Evolutionary conservation across 2,113 vertebrate species (phyloP), one percentile per base, ranked within the genome.

Genomic region (Anhinga rufa): DNA sequence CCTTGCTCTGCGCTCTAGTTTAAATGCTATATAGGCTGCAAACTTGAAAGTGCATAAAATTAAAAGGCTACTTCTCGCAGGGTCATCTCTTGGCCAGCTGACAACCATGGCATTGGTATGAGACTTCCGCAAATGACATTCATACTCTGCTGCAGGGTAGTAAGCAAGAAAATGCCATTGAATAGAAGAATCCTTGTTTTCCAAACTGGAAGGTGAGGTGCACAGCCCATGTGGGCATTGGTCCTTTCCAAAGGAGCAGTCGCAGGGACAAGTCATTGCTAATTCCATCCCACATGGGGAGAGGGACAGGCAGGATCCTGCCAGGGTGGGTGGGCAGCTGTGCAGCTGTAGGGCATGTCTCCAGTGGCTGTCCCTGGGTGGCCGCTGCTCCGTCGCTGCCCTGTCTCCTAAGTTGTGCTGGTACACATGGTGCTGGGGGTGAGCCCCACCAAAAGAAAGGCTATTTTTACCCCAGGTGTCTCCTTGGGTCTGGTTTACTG

Each of bases 341-440:
- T n/a, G 58, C 51, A 71, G 57, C 29, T 4, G 6, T 31, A 29
- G 71, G 54, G 16, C 18, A 3, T 1, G 2, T n/a, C 46, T 46
- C 57, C 57, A 24, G 81, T 25, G n/a, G 64, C 70, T 66, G 28
- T 12, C 40, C 48, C 48, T 24, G 15, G 34, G 57, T 0, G 0
- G 70, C 66, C 0, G 0, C 66, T n/a, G 71, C 72, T 48, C 77
- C 2, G 0, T 22, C 7, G 0, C 81, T 74, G 49, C 86, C 68
- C 1, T 1, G 4, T n/a, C 29, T 52, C 55, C 64, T 24, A 5
- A 9, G 17, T 16, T 49, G 83, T 89, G 84, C 72, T 77, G 64
- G 49, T 54, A 38, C 83, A 74, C 12, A 0, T 6, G 48, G 29
- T 25, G 57, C 85, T 58, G 69, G 36, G 44, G 38, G 1, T 29